These are phyloP conservation scores for Cancer borealis DNA, from an alignment of 2,888 invertebrate genomes.

Conservation along the genomic window DNA sequence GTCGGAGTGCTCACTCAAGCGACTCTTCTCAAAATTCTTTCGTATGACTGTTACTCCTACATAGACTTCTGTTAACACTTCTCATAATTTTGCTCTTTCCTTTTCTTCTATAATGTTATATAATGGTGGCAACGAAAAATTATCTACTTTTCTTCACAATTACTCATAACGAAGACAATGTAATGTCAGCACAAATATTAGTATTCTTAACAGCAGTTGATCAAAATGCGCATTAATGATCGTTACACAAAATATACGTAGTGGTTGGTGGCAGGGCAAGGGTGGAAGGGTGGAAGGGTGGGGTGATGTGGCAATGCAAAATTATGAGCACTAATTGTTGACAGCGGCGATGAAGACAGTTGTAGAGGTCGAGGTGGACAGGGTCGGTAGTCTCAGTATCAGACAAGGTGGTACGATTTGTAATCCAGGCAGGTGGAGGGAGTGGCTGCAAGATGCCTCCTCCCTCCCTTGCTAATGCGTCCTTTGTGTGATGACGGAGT, in stretches of 20 bases:
- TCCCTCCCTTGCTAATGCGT: constrained; percentile 11
- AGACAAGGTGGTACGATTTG: background rate
- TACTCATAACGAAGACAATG: too few species aligned
- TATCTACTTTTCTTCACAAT: too few species aligned
- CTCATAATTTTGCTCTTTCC: background rate
- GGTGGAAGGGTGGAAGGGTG: background rate
- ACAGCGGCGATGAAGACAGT: background rate
- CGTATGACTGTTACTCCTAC: background rate
- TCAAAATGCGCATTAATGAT: background rate
- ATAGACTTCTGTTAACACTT: background rate
- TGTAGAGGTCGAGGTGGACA: constrained; percentile 30
- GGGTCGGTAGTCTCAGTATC: background rate
- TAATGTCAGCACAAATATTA: too few species aligned
- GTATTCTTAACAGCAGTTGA: background rate
- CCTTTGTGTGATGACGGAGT: background rate
- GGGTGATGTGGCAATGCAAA: background rate
- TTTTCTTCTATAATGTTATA: background rate
- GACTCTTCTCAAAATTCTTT: too few species aligned
- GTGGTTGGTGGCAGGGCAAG: too few species aligned
- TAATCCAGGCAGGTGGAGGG: background rate
- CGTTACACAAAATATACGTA: background rate
- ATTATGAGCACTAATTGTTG: background rate
- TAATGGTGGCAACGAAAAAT: background rate
- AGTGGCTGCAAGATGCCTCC: background rate
- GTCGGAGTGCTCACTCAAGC: too few species aligned